phyloP scores from a whole-genome alignment of 2,113 vertebrate genomes.

The Megaleporinus macrocephalus region DNA sequence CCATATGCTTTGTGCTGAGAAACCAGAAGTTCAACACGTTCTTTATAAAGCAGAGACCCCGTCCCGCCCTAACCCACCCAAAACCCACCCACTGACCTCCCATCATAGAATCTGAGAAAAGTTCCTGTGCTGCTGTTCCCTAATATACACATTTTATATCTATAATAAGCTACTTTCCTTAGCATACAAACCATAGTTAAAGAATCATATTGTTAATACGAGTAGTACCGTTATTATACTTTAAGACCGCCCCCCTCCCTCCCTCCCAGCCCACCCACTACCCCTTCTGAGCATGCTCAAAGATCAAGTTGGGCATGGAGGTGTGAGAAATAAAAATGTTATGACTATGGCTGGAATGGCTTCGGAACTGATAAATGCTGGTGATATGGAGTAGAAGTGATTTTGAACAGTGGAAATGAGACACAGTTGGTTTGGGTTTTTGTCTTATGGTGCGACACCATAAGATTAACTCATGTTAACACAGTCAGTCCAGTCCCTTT shows the following conservation, averaged over 20 bases:
- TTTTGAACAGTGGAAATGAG: neutral
- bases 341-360: slow-evolving; percentile 37
- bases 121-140: slow-evolving; percentile 81
- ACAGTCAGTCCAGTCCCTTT: slow-evolving; percentile 29
- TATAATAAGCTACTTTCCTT: slow-evolving; percentile 85
- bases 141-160: slow-evolving; percentile 85
- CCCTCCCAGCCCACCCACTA: slow-evolving; percentile 51
- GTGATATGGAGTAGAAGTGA: slow-evolving; percentile 34
- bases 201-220: slow-evolving; percentile 80
- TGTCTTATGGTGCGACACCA: neutral
- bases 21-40: slow-evolving; percentile 78
- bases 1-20: slow-evolving; percentile 78
- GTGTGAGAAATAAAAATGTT: slow-evolving; percentile 53
- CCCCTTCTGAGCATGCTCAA: slow-evolving; percentile 79
- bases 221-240: slow-evolving; percentile 77
- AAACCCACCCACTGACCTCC: slow-evolving; percentile 50
- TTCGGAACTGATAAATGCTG: slow-evolving; percentile 44
- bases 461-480: slow-evolving; percentile 33
- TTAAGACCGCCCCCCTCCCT: slow-evolving; percentile 59
- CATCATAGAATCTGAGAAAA: slow-evolving; percentile 67
- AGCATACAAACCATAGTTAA: slow-evolving; percentile 83
- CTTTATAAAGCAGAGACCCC: slow-evolving; percentile 71
- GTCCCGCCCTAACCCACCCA: slow-evolving; percentile 48
- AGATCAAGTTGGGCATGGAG: slow-evolving; percentile 73
- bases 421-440: neutral